Base-by-base conservation (phyloP, 64 coral and sea anemone genomes). In the Hydrozoanthus tunicans region DNA sequence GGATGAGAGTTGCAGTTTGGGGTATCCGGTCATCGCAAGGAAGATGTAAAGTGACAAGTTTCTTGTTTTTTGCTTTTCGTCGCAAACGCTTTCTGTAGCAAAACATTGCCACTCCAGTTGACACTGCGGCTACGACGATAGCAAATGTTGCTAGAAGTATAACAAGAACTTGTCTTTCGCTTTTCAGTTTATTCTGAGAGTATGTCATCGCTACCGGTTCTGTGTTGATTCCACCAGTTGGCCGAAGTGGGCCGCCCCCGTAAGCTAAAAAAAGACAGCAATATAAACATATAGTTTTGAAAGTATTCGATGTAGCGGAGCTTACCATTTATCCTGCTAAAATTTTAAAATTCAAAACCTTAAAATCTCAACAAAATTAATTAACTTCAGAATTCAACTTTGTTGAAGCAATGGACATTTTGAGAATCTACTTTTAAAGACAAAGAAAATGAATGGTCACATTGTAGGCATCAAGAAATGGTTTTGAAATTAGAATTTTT, bases 61-160 rank as follows among this genome's bases (percentile, higher is more conserved):
- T 89, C 14, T 64, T 89, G 25, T 90, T 55, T 24, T 62, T 71
- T 55, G 66, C 65, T 86, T 96, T 66, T 62, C 52, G 73, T 79
- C 83, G 56, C 57, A 93, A 53, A 64, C 59, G 85, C 6, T 89
- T 80, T 23, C 94, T 92, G 72, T 93, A 90, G 60, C 79, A 81
- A 51, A 92, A 82, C 68, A 91, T 56, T 26, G 90, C 89, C 5
- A 91, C 6, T 24, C 65, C 59, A 56, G 65, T 71, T 51, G 59
- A 64, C 43, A 85, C 77, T 17, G 64, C 25, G 0, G 81, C 81
- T 14, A 53, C 51, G 5, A 89, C 67, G 56, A 96, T 51, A 6
- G 84, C 58, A 14, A 96, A 6, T 60, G 51, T 55, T 0, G 62
- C 86, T 7, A 96, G 23, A 25, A 96, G n/a, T 80, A 81, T 82